Conservation (phyloP, 2,113 vertebrate genomes). For the Leucopsar rothschildi region DNA sequence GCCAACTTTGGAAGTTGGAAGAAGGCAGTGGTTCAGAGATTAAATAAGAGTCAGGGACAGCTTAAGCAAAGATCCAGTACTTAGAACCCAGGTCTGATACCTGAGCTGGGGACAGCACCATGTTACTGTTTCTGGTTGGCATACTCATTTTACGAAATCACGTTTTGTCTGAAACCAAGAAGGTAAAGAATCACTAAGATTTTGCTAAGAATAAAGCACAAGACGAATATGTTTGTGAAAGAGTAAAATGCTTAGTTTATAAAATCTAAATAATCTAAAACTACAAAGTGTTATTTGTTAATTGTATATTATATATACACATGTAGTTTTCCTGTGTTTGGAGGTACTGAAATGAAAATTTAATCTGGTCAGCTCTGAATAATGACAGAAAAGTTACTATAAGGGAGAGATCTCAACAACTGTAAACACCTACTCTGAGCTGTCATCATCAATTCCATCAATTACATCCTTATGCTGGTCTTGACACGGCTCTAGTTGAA, state of each 20-base stretch:
- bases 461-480: not conserved
- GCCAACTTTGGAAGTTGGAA: not conserved
- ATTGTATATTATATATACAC: not conserved
- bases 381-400: not conserved
- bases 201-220: not conserved
- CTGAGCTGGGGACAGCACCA: accelerated
- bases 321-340: not conserved
- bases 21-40: not conserved
- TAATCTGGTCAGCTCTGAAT: not conserved
- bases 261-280: not conserved
- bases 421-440: not conserved
- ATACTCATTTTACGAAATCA: not conserved
- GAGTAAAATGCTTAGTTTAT: not conserved
- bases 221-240: not conserved
- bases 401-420: not conserved
- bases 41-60: not conserved
- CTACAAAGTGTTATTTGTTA: not conserved
- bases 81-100: not conserved
- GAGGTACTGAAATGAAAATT: not conserved
- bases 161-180: not conserved
- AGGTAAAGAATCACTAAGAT: not conserved
- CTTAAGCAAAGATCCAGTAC: not conserved
- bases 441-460: not conserved
- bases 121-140: not conserved
- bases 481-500: not conserved